Percentiles rank a stretch among this genome's conserved stretches.
Evolutionary conservation across 2,888 invertebrate genomes (phyloP).

Genomic region (Erebia ligea): DNA sequence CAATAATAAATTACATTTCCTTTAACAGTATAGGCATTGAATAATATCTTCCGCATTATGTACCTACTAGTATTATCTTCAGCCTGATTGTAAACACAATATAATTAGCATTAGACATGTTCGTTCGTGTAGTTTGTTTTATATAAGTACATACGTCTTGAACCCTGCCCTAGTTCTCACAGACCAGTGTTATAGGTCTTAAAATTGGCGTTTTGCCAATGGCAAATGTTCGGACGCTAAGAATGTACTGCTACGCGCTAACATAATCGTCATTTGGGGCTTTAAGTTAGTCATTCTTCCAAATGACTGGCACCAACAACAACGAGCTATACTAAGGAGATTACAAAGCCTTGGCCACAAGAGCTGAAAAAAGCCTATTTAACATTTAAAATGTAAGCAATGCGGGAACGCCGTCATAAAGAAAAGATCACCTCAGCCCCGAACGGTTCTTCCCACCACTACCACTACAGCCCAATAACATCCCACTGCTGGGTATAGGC

Average conservation of each 20-base stretch:
- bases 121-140: slow-evolving; percentile 6
- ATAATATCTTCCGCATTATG: neutral
- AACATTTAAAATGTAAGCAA: too few species aligned
- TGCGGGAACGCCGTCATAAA: too few species aligned
- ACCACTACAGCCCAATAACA: too few species aligned
- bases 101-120: slow-evolving; percentile 18
- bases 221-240: slow-evolving; percentile 33
- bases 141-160: slow-evolving; percentile 15
- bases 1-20: neutral
- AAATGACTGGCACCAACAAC: too few species aligned
- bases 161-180: slow-evolving; percentile 38
- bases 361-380: too few species aligned
- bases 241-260: neutral
- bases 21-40: too few species aligned
- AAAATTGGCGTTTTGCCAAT: slow-evolving; percentile 40
- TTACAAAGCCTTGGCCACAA: too few species aligned
- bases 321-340: too few species aligned
- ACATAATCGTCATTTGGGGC: neutral
- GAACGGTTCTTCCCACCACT: too few species aligned
- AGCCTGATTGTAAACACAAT: slow-evolving; percentile 11
- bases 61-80: neutral
- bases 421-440: too few species aligned
- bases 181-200: slow-evolving; percentile 32
- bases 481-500: too few species aligned
- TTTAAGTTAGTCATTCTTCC: neutral